Conservation (phyloP, 2,888 invertebrate species). For the Papilio protenor region DNA sequence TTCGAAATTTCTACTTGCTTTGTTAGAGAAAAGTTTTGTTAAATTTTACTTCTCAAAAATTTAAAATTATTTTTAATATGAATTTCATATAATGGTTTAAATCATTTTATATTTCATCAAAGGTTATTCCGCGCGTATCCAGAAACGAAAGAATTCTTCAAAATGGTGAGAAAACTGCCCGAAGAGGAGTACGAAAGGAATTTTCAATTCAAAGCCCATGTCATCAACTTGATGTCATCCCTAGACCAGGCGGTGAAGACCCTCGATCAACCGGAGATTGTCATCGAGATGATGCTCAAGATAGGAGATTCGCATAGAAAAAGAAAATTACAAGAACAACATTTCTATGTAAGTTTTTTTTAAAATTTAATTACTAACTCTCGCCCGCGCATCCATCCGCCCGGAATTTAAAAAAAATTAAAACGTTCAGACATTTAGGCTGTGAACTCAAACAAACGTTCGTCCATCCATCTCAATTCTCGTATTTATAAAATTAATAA, state of each 20-base stretch:
- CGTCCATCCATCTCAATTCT: too few relatives aligned
- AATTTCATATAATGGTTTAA: not conserved
- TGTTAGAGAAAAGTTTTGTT: too few relatives aligned
- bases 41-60: not conserved
- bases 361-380: too few relatives aligned
- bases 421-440: too few relatives aligned
- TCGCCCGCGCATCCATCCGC: too few relatives aligned
- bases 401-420: too few relatives aligned
- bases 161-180: slow-evolving; percentile 67
- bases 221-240: slow-evolving; percentile 76
- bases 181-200: slow-evolving; percentile 69
- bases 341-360: slow-evolving; percentile 68
- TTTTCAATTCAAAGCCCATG: slow-evolving; percentile 79
- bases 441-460: too few relatives aligned
- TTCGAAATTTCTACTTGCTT: too few relatives aligned
- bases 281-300: slow-evolving; percentile 76
- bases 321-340: slow-evolving; percentile 66
- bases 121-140: slow-evolving; percentile 73
- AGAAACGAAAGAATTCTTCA: slow-evolving; percentile 74
- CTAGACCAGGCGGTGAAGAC: slow-evolving; percentile 71
- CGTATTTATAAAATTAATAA: too few relatives aligned
- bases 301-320: slow-evolving; percentile 73
- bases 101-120: slow-evolving; percentile 41
- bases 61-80: not conserved
- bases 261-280: slow-evolving; percentile 75